Evolutionary conservation across 2,888 invertebrate species (phyloP).

Genomic region (Hemaris fuciformis): DNA sequence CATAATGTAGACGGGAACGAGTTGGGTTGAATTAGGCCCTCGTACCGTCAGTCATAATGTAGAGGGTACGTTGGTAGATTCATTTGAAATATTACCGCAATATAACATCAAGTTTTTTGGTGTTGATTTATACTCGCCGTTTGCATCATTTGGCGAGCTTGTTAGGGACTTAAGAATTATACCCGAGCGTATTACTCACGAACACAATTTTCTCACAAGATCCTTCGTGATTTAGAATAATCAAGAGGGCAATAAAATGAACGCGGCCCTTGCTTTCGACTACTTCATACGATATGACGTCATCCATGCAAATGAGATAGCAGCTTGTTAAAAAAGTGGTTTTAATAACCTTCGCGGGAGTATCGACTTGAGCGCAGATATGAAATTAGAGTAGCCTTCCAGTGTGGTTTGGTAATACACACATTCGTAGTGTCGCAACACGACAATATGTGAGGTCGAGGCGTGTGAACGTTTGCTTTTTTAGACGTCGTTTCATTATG

Average conservation of each 20-base stretch:
- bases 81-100: background rate
- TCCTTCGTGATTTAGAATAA: background rate
- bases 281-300: background rate
- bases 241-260: background rate
- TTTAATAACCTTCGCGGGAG: constrained; percentile 36
- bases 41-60: background rate
- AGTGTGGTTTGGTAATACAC: constrained; percentile 36
- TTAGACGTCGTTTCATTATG: constrained; percentile 27
- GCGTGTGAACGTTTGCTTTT: constrained; percentile 12
- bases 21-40: background rate
- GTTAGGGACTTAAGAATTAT: background rate
- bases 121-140: background rate
- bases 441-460: constrained; percentile 31
- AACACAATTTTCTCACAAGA: background rate
- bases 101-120: background rate
- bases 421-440: constrained; percentile 37
- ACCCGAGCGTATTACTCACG: background rate
- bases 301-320: background rate
- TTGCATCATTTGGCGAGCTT: background rate
- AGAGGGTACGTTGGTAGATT: background rate
- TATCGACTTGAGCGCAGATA: constrained; percentile 32
- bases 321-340: constrained; percentile 15
- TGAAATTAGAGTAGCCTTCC: constrained; percentile 44
- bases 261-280: background rate
- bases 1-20: background rate